A percentile compares a stretch with the other conserved stretches of the same genome.
phyloP scores from a whole-genome alignment of 2,113 vertebrate species.

The Tetrax tetrax region DNA sequence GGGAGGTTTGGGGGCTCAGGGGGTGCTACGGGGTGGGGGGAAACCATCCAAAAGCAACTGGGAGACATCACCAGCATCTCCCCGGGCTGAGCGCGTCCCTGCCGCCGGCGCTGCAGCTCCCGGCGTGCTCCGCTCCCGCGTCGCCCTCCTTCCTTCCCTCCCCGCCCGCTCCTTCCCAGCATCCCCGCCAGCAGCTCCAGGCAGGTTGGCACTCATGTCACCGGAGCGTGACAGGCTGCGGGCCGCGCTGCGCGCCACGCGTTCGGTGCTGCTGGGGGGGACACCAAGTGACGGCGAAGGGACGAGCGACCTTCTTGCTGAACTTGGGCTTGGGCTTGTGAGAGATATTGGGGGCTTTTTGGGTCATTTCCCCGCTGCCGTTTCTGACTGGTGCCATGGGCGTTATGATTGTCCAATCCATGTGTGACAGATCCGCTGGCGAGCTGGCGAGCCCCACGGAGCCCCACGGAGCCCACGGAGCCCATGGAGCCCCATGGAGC shows the following conservation, averaged over 20 bases:
- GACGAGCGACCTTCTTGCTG: accelerated
- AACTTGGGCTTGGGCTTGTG: neutral
- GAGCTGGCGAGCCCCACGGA: accelerated
- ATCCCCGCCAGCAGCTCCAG: neutral
- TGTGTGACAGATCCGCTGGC: neutral
- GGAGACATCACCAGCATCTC: neutral
- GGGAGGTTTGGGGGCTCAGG: neutral
- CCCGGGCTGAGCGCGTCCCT: neutral
- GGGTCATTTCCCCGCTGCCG: neutral
- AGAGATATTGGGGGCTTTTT: neutral
- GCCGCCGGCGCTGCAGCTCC: neutral
- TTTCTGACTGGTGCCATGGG: neutral
- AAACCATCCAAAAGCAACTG: neutral
- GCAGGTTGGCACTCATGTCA: neutral
- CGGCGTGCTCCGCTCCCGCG: neutral
- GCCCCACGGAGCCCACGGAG: no score
- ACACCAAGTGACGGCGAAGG: accelerated
- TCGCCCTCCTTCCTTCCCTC: neutral
- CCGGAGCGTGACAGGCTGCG: neutral
- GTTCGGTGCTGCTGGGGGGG: no score
- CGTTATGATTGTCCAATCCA: neutral
- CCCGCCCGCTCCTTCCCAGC: slow-evolving; percentile 23
- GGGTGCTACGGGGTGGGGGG: accelerated
- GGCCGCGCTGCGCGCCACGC: neutral
- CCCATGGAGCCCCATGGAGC: accelerated